Evolutionary conservation across 2,797 vertebrate species (phyloP), one percentile per base, ranked within the genome.

Genomic region (Hoplostethus mediterraneus): DNA sequence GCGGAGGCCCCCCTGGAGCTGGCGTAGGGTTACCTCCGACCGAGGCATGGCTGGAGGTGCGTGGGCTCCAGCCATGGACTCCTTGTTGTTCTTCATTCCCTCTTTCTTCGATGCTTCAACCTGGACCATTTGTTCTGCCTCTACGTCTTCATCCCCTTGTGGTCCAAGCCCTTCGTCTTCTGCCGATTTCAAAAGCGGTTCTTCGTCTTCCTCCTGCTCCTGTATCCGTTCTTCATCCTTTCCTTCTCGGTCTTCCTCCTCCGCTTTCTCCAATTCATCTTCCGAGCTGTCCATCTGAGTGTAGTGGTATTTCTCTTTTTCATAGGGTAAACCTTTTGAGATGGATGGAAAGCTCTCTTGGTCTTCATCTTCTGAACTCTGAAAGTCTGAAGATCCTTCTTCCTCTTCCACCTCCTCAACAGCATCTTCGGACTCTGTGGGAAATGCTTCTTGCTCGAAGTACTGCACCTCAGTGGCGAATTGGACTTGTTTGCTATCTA

Each of bases 21-120:
- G 65, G 69, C 11, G 61, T 58, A n/a, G 53, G 74, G 77, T 96
- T 96, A 96, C 96, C 96, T 96, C 96, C 77, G 87, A 91, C 78
- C 90, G 94, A 90, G 94, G 68, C 75, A 87, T 89, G 73, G 84
- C 86, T 87, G 94, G 94, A 79, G 84, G 78, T 58, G 84, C 74
- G 53, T 82, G 89, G 52, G 86, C 63, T 21, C 21, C 21, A 21
- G 21, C 21, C 21, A 75, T 52, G 54, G 47, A 48, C 63, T 13
- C 38, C 59, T 33, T 48, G 4, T 82, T 28, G 2, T 40, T 30
- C 1, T 77, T 52, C 0, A 1, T 28, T n/a, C 56, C 62, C 7
- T 51, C 58, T 2, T 55, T 49, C 54, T 65, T 28, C 38, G 33
- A 25, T 5, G 14, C 45, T 61, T 76, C 60, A 55, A 4, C 28